Evolutionary conservation across 2,113 vertebrate genomes (phyloP), one percentile per base, ranked within the genome.

Genomic region (Grammomys dolichurus): DNA sequence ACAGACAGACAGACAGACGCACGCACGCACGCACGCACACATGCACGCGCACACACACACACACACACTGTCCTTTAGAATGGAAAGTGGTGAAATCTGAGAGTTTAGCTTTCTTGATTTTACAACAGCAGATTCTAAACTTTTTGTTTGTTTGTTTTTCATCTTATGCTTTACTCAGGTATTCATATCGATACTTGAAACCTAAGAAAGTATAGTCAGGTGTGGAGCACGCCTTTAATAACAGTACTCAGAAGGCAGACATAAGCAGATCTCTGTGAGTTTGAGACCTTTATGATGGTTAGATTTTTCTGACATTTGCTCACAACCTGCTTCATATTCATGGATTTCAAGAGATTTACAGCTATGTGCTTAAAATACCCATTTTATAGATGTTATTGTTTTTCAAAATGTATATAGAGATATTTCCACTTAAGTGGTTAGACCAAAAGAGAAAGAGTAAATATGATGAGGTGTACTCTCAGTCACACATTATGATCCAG

Each of bases 281-380:
- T 51, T 51, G 51, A 51, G 51, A 10, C 51, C 51, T 51, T 48
- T 48, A 28, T n/a, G 24, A 24, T 20, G 9, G 24, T 19, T 90
- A 65, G 8, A 82, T 97, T 96, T 96, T 92, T 65, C 46, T 96
- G 54, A 69, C 76, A 31, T 70, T 73, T 65, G 7, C 93, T 96
- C 85, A 17, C 4, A 92, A 72, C 87, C 6, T 93, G 22, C 17
- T 46, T 76, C 26, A 5, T 65, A 12, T 36, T 94, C 8, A 81
- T 14, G 70, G n/a, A 60, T 60, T 91, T 19, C 90, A 91, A 87
- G 60, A 93, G 12, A 6, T 54, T 76, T 95, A 26, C 69, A 96
- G 48, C 92, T 87, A 28, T 63, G 46, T 43, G 36, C 95, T 84
- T 54, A 76, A 93, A 43, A 84, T 28, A 20, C 43, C 19, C 51